These are phyloP conservation scores for Scomber scombrus DNA, from an alignment of 2,113 vertebrate species.

Conservation along the genomic window DNA sequence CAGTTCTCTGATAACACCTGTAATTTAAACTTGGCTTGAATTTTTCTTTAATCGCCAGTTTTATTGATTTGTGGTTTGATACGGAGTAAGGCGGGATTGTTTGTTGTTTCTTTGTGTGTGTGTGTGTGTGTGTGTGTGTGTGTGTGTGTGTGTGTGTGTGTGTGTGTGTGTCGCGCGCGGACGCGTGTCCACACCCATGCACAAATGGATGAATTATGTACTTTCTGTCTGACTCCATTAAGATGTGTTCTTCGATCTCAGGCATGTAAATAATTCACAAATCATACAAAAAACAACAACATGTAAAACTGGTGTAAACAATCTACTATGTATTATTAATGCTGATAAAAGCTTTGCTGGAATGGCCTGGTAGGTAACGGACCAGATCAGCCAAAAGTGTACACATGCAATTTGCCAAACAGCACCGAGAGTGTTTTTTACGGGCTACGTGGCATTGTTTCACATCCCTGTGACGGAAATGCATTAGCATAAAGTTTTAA, in stretches of 20 bases:
- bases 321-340: constrained; percentile 79
- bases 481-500: constrained; percentile 79
- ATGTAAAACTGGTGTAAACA: constrained; percentile 73
- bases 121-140: no score
- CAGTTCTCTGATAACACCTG: constrained; percentile 14
- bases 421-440: constrained; percentile 43
- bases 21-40: constrained; percentile 21
- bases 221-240: constrained; percentile 25
- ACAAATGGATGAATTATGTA: neutral
- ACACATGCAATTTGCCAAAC: constrained; percentile 57
- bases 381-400: constrained; percentile 57
- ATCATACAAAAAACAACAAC: constrained; percentile 48
- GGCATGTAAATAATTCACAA: constrained; percentile 78
- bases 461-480: constrained; percentile 43
- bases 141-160: neutral
- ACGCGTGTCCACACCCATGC: neutral
- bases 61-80: constrained; percentile 14
- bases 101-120: neutral
- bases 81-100: neutral
- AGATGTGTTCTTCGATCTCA: constrained; percentile 21
- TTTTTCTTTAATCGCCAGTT: constrained; percentile 1
- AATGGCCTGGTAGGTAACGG: constrained; percentile 70
- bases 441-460: constrained; percentile 43
- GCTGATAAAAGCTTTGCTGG: constrained; percentile 82
- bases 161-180: constrained; percentile 3